Base-by-base conservation (phyloP, 1,140 invertebrate species). In the Holotrichia oblita region DNA sequence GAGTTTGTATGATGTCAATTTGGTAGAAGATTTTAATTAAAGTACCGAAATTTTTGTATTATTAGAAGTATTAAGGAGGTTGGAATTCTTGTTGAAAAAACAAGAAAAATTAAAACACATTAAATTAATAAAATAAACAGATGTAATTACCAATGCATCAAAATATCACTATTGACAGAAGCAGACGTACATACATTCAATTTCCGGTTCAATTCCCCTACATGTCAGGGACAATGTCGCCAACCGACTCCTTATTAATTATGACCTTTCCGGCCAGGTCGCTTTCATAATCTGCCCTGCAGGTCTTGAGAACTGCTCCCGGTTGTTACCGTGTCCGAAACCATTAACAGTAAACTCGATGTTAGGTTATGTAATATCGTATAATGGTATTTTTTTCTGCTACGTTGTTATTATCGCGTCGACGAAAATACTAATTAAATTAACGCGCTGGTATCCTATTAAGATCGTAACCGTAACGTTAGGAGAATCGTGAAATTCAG, bases 401-500 rank as follows among this genome's bases (percentile, higher is more conserved):
- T 55, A 55, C 48, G 48, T n/a, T n/a, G 48, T 55, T 55, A 55
- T 17, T 14, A 55, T 55, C 48, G 48, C 48, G 48, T 55, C 48
- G 12, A 55, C 48, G 48, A 55, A 55, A 55, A 55, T 55, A 55
- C 17, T 55, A 55, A 55, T 55, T 55, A 55, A 55, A 55, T 55
- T 55, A 55, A 34, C 27, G 48, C 3, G 48, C 48, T 17, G 6
- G 48, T 55, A 55, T 55, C 48, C 14, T 55, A 55, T 55, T 17
- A 55, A 17, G 48, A 17, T 55, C 48, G 48, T n/a, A n/a, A 17
- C 48, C 17, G 48, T 55, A 17, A 17, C 48, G 48, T 17, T 55
- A 55, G 48, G 48, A 55, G 17, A 55, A 17, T 17, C 48, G 48
- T 55, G 48, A 55, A 55, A 55, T 55, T 55, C 48, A 55, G 48